Evolutionary conservation across 2,888 invertebrate species (phyloP), one percentile per base, ranked within the genome.

Genomic region (Microctonus aethiopoides): DNA sequence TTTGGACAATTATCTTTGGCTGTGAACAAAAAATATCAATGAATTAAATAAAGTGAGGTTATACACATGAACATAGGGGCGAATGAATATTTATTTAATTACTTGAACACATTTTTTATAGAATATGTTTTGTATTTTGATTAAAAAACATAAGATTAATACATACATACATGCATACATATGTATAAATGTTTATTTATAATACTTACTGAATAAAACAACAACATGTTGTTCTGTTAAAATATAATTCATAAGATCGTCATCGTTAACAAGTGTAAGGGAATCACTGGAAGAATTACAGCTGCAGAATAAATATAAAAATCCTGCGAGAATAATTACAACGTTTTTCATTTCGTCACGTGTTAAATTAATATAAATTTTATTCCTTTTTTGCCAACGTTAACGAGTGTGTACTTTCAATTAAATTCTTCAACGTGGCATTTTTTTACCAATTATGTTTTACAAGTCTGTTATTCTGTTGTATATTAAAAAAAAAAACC

Each of bases 221-320:
- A 95, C 89, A 68, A 95, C 92, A 88, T 93, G 93, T 87, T 94
- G 93, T 87, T 94, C 94, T 67, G 90, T 91, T 84, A 91, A 91
- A 73, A 95, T 92, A 61, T 94, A 88, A 84, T 93, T 92, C 68
- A 95, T 88, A 73, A 95, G 89, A 79, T 95, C 95, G 76, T 94
- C 92, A 81, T 95, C 95, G 82, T 89, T 92, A 13, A 95, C 92
- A 73, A 88, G 89, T 84, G 92, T 92, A 69, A 94, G 87, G 11
- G 73, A 71, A 22, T 11, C 26, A 26, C 54, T 22, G 26, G 54
- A 13, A 24, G 26, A 7, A 10, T 24, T 29, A 3, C 11, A 68
- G 13, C 77, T 51, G 62, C 16, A 16, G 4, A 46, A 46, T 16
- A 46, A 46, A 46, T 7, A 7, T n/a, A 20, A 46, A 46, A n/a